These are phyloP conservation scores for Porites lobata DNA, from an alignment of 92 coral and sea anemone species.

Conservation along the genomic window DNA sequence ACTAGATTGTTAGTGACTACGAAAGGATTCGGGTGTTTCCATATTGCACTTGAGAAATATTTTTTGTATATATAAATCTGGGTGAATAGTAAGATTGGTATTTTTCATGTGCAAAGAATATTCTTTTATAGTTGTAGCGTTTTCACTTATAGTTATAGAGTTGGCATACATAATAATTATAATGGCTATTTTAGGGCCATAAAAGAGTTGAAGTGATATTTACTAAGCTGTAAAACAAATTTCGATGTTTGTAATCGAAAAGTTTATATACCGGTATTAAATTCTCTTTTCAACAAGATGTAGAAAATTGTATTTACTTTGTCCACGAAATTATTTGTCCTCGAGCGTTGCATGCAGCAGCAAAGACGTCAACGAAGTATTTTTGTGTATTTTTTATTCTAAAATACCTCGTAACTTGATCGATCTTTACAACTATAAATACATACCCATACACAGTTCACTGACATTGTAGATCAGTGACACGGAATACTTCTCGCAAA, in stretches of 20 bases:
- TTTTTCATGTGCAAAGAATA: neutral
- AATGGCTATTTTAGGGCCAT: neutral
- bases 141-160: neutral
- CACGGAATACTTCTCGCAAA: neutral
- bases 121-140: neutral
- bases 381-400: conserved; percentile 33
- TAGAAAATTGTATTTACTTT: neutral
- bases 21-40: neutral
- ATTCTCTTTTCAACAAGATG: neutral
- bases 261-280: neutral
- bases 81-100: neutral
- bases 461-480: neutral
- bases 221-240: neutral
- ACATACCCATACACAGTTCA: conserved; percentile 12
- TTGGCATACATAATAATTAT: no score
- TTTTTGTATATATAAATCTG: neutral
- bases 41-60: neutral
- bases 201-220: neutral
- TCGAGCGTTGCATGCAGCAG: neutral
- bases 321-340: neutral
- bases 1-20: no score
- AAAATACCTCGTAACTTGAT: conserved; percentile 31
- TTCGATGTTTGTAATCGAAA: neutral
- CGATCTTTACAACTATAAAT: conserved; percentile 51
- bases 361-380: neutral